These are phyloP conservation scores for Orbicella faveolata DNA, from an alignment of 64 coral and sea anemone genomes.

Conservation along the genomic window DNA sequence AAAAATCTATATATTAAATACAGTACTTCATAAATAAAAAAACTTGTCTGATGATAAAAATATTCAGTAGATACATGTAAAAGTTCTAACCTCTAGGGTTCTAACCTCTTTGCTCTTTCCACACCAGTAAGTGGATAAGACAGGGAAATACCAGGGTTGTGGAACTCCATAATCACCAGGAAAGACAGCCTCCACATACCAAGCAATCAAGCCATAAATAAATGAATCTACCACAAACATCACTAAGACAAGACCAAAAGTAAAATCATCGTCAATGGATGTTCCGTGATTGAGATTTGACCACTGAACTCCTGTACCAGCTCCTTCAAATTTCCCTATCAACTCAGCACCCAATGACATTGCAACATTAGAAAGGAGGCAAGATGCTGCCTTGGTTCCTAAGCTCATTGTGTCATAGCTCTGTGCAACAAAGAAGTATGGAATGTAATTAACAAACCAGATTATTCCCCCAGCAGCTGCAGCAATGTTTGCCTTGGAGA, in stretches of 20 bases:
- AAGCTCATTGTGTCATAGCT: conserved; percentile 86
- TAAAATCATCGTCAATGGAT: conserved; percentile 91
- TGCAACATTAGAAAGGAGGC: conserved; percentile 75
- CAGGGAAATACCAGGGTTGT: conserved; percentile 88
- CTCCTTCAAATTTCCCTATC: conserved; percentile 96
- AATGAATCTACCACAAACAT: conserved; percentile 83
- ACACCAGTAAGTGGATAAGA: conserved; percentile 88
- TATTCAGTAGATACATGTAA: too few relatives aligned
- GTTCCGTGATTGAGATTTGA: conserved; percentile 74
- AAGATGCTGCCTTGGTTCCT: conserved; percentile 61
- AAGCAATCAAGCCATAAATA: conserved; percentile 87
- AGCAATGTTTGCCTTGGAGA: conserved; percentile 91
- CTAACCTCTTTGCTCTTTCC: conserved; percentile 80
- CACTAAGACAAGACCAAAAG: conserved; percentile 72
- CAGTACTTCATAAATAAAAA: too few relatives aligned
- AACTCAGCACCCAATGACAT: conserved; percentile 87
- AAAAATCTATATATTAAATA: too few relatives aligned
- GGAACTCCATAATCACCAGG: conserved; percentile 95
- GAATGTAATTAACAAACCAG: conserved; percentile 83
- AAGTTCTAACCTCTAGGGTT: not conserved
- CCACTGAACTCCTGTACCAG: conserved; percentile 87
- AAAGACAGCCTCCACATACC: conserved; percentile 96
- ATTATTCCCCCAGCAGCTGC: conserved; percentile 88
- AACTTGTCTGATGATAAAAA: too few relatives aligned
- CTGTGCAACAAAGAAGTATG: conserved; percentile 86